A percentile compares a stretch with the other conserved stretches of the same genome.
These are phyloP conservation scores for Falco novaeseelandiae DNA, from an alignment of 2,797 vertebrate genomes.

Conservation along the genomic window DNA sequence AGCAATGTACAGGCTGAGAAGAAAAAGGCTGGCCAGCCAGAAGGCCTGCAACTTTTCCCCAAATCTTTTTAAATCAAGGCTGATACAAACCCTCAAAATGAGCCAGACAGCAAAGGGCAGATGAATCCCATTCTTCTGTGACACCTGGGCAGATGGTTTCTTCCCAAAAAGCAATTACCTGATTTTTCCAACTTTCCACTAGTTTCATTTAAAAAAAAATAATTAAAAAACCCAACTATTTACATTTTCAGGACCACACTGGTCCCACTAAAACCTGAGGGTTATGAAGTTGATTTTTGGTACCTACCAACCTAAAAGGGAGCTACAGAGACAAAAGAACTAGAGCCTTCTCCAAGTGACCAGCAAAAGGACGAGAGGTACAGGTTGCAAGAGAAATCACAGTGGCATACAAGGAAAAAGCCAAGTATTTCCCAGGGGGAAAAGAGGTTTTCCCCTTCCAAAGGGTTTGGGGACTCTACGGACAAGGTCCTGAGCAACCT, in stretches of 20 bases:
- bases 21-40: neutral
- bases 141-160: neutral
- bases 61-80: neutral
- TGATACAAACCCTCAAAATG: neutral
- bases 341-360: neutral
- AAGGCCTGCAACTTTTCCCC: neutral
- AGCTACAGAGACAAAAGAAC: neutral
- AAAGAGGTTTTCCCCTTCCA: neutral
- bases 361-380: rapidly evolving
- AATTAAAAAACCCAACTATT: neutral
- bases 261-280: neutral
- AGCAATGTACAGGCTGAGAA: neutral
- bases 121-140: neutral
- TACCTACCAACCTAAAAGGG: neutral
- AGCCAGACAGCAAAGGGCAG: neutral
- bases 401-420: neutral
- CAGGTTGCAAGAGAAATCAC: neutral
- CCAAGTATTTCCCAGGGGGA: neutral
- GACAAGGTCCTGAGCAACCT: neutral
- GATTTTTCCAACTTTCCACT: neutral
- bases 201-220: neutral
- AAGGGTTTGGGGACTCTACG: neutral
- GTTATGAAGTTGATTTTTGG: neutral
- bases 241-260: neutral
- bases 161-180: neutral